Base-by-base conservation (phyloP, 1,140 invertebrate species). In the Hormaphis cornu region DNA sequence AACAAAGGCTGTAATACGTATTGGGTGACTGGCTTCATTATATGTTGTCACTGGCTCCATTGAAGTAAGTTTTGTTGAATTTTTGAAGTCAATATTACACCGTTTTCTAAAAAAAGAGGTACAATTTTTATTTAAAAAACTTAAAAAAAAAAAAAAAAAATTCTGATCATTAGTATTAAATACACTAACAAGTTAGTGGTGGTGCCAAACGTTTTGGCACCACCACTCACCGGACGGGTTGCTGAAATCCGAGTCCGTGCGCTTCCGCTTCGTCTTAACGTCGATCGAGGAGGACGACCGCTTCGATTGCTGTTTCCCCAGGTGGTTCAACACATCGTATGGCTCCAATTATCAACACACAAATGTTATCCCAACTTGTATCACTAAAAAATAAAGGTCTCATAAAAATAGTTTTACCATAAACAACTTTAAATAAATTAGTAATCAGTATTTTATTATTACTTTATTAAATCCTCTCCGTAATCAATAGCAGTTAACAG, bases 281-380 rank as follows among this genome's bases (percentile, higher is more conserved):
- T n/a, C n/a, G n/a, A n/a, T n/a, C n/a, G n/a, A n/a, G n/a, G n/a
- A n/a, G n/a, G n/a, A n/a, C n/a, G n/a, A n/a, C n/a, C n/a, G n/a
- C n/a, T n/a, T n/a, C n/a, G n/a, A n/a, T n/a, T n/a, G n/a, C n/a
- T n/a, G n/a, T n/a, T n/a, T n/a, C n/a, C n/a, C n/a, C n/a, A n/a
- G n/a, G n/a, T n/a, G n/a, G n/a, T n/a, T n/a, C 8, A 97, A 80
- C 26, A 96, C 84, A 80, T 96, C 93, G 77, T 90, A 89, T 2
- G 95, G 88, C 91, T 30, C 89, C 89, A 75, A 85, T 88, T 70
- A 86, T 85, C 82, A 90, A 89, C 33, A 89, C 84, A 75, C 92
- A 91, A 0, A 93, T 83, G 72, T 96, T 88, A 78, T 93, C 87
- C 86, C 91, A 93, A 74, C 89, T 89, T 3, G 92, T 82, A 73